Base-by-base conservation (phyloP, 2,113 vertebrate species). In the Xenopus laevis region DNA sequence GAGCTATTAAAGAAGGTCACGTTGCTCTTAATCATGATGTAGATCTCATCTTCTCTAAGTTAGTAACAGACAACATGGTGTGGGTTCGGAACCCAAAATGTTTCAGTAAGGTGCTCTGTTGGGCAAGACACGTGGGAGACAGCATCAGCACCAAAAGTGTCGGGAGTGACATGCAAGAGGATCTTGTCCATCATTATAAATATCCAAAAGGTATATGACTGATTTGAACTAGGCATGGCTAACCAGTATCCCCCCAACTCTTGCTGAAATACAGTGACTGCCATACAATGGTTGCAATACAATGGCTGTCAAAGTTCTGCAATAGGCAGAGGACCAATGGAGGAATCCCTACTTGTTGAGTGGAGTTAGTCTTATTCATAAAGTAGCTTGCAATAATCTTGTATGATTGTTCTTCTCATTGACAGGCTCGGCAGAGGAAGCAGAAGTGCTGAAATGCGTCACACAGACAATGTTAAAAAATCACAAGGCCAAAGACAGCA, bases 91-190 rank as follows among this genome's bases (percentile, higher is more conserved):
- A 79, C 16, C 55, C 78, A 6, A 83, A 90, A 1, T 86, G 87
- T 0, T 73, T 84, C 68, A 79, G 79, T 45, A 72, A 84, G 76
- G 86, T 83, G 15, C 30, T 82, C 0, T 47, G 83, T 55, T 53
- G 53, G 40, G 79, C 71, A 4, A 88, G 88, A 74, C 84, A 88
- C 46, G 79, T 78, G 0, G 89, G 88, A 30, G 85, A 86, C 65
- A 84, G 81, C 45, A 92, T 95, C 82, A 95, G 92, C 80, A 98
- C 96, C 77, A 97, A 97, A 82, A 78, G 82, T 0, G 82, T 97
- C 7, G 90, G 86, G 78, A 82, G 72, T 0, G 78, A 91, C 5
- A 80, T 76, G 63, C 87, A 92, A 10, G 21, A 79, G 74, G 84
- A 93, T 79, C 85, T 97, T 87, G 95, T 94, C 0, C 53, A 83